Base-by-base conservation (phyloP, 2,797 vertebrate species). In the Hirundo rustica region DNA sequence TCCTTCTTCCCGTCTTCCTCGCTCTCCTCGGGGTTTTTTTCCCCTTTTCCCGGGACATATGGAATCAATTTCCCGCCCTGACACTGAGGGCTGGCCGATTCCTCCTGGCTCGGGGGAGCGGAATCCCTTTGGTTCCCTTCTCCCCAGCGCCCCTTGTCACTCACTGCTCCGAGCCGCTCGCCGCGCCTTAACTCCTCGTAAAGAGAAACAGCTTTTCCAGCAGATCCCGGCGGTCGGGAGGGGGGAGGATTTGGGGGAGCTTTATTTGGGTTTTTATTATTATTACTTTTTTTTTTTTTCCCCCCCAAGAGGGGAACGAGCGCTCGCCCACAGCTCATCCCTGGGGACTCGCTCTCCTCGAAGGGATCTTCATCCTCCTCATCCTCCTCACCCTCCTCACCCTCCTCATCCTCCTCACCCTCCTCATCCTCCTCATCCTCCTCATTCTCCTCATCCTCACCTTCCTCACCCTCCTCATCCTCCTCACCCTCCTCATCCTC, bases 31-130 rank as follows among this genome's bases (percentile, higher is more conserved):
- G 1, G 27, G 1, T 13, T n/a, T n/a, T 67, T 71, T 68, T 53
- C 12, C 54, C 27, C 51, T 82, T 93, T 95, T 93, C 48, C 62
- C 68, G 34, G 44, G 95, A 97, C 98, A 98, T 98, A 97, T 98
- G 98, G 98, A 98, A 98, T 97, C 97, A 96, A 98, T 98, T 98
- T 96, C 88, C 93, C 87, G 92, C 92, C 89, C 95, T 97, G 98
- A 97, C 97, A 97, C 95, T 97, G 97, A 97, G 97, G 97, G 96
- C 96, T 95, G 95, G 96, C 97, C 95, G 73, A 92, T 92, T 94
- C 97, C 97, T 92, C 95, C 96, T 96, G 97, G 97, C 97, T 97
- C 96, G 84, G 90, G 95, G 95, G 95, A 94, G 65, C 96, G 88
- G 95, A 96, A 96, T 96, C 97, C 97, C n/a, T 95, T 96, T 95